Percentiles rank a stretch among this genome's conserved stretches.
These are phyloP conservation scores for Galerucella calmariensis DNA, from an alignment of 2,888 invertebrate species.

Conservation along the genomic window DNA sequence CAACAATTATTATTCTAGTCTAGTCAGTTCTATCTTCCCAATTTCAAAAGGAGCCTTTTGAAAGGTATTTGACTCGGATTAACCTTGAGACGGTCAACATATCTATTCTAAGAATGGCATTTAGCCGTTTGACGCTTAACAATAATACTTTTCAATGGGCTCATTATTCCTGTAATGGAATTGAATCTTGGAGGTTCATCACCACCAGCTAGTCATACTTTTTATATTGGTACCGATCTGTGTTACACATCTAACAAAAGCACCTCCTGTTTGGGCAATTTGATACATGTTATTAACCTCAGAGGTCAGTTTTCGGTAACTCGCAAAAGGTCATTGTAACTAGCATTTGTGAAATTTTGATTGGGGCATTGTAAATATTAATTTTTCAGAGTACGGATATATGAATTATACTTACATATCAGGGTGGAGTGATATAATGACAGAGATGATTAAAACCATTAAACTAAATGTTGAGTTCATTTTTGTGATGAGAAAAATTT, in stretches of 20 bases:
- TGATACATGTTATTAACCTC: neutral
- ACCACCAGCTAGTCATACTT: neutral
- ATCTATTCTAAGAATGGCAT: constrained; percentile 30
- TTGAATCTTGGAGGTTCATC: constrained; percentile 2
- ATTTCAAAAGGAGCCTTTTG: constrained; percentile 17
- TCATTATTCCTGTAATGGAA: constrained; percentile 13
- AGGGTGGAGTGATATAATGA: constrained; percentile 43
- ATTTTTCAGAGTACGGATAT: too few relatives aligned
- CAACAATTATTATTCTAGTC: neutral
- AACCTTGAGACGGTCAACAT: constrained; percentile 33
- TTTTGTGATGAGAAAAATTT: neutral
- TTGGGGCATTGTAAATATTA: neutral
- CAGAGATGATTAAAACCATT: constrained; percentile 42
- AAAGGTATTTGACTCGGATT: constrained; percentile 30
- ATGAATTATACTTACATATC: constrained; percentile 46
- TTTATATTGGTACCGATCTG: neutral
- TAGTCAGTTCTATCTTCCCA: neutral
- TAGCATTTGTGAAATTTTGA: neutral
- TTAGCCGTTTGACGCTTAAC: constrained; percentile 23
- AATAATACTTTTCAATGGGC: constrained; percentile 27
- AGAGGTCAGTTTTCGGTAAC: neutral
- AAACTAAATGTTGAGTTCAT: constrained; percentile 32
- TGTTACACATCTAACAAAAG: too few relatives aligned
- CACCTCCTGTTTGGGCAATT: neutral
- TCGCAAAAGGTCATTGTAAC: neutral